Evolutionary conservation across 2,797 vertebrate species (phyloP), one percentile per base, ranked within the genome.

Genomic region (Scyliorhinus canicula): DNA sequence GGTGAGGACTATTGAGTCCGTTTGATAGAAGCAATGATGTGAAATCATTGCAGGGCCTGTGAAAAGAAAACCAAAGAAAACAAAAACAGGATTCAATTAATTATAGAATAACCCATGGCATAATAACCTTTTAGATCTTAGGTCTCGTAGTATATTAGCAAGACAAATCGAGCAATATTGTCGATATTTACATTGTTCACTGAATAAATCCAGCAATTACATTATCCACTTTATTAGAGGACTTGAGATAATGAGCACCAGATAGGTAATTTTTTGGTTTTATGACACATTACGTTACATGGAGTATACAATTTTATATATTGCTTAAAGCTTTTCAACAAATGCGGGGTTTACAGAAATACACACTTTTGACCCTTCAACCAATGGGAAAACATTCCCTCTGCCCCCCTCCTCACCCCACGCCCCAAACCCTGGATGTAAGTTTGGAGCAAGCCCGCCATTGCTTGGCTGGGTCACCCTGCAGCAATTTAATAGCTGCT

Each of bases 381-480:
- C 71, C 93, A 71, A 93, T 93, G 35, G 28, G 24, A 93, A 60
- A 60, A n/a, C n/a, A n/a, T n/a, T n/a, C n/a, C n/a, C n/a, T n/a
- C n/a, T n/a, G n/a, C n/a, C n/a, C n/a, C n/a, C n/a, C n/a, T n/a
- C n/a, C n/a, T n/a, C 55, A 69, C 26, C 6, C 26, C 65, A 69
- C 19, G 4, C 24, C 65, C 26, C 24, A 24, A 4, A 24, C 65
- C 21, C 24, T 21, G 24, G 26, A 1, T 67, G 24, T 26, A 69
- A 69, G 65, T 69, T 69, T 3, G 65, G 6, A 6, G 65, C 24
- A 24, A 26, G 24, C 21, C 65, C 1, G 24, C 65, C 24, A n/a
- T n/a, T n/a, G n/a, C n/a, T n/a, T n/a, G n/a, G n/a, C n/a, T n/a
- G n/a, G n/a, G n/a, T n/a, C n/a, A n/a, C n/a, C n/a, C n/a, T n/a